These are phyloP conservation scores for Machimus atricapillus DNA, from an alignment of 2,888 invertebrate species.

Conservation along the genomic window DNA sequence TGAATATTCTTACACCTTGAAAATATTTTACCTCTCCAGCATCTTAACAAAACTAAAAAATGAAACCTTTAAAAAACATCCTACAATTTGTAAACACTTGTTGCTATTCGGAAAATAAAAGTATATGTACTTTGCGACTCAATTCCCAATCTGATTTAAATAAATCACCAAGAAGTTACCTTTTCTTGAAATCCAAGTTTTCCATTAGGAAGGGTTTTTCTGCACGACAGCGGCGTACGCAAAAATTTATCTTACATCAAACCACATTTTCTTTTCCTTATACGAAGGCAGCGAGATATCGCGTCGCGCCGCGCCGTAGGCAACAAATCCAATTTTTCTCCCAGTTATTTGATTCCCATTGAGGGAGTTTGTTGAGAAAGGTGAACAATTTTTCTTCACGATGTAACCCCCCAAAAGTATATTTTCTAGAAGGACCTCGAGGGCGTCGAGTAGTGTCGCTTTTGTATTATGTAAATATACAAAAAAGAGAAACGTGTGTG, in stretches of 20 bases:
- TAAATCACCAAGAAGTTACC: not conserved
- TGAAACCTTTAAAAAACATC: not conserved
- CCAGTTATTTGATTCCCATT: not conserved
- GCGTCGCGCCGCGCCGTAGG: not conserved
- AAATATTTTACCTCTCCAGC: not conserved
- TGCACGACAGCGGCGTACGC: not conserved
- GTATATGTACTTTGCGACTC: not conserved
- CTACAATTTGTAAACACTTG: not conserved
- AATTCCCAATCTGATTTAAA: not conserved
- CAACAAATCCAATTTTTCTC: not conserved
- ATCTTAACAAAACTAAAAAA: not conserved
- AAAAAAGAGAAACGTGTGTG: not conserved
- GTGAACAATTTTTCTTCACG: not conserved
- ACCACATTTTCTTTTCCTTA: not conserved
- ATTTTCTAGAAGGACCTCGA: not conserved
- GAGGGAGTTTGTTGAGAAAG: not conserved
- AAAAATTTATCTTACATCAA: not conserved
- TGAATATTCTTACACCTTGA: not conserved
- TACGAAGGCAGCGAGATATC: not conserved
- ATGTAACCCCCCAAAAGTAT: not conserved
- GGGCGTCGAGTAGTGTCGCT: not conserved
- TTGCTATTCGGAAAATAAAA: not conserved
- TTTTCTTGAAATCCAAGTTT: not conserved
- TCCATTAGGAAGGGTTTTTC: not conserved
- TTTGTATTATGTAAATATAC: not conserved